Evolutionary conservation across 2,888 invertebrate genomes (phyloP).

Genomic region (Sarcophaga rosellei): DNA sequence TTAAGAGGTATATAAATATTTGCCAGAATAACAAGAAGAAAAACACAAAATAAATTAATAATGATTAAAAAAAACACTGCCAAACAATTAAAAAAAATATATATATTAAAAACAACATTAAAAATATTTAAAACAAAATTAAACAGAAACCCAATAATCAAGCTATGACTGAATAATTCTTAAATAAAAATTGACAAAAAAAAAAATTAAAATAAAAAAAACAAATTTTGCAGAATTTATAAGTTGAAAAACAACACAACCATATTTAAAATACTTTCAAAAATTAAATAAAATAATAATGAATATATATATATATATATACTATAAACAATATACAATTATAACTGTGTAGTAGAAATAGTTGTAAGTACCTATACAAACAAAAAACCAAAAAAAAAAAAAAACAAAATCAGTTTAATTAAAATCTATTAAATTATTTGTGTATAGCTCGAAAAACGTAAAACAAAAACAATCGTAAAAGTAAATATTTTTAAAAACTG

Average conservation of each 20-base stretch:
- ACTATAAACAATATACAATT: conserved; percentile 37
- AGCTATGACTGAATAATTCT: conserved; percentile 63
- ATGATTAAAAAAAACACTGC: conserved; percentile 73
- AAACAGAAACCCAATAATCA: conserved; percentile 44
- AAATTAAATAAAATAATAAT: conserved; percentile 31
- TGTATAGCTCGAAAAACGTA: neutral
- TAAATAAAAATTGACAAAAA: conserved; percentile 28
- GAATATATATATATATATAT: conserved; percentile 28
- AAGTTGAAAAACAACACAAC: conserved; percentile 18
- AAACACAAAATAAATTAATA: conserved; percentile 27
- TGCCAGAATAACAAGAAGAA: conserved; percentile 5
- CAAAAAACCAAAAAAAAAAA: conserved; percentile 1
- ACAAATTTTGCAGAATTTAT: conserved; percentile 17
- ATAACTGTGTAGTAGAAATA: conserved; percentile 64
- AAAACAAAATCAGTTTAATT: conserved; percentile 14
- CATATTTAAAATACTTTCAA: conserved; percentile 31
- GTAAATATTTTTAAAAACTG: neutral
- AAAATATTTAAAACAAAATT: conserved; percentile 24
- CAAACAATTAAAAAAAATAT: conserved; percentile 71
- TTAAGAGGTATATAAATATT: neutral
- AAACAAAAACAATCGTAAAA: neutral
- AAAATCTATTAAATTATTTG: neutral
- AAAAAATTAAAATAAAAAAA: conserved; percentile 23
- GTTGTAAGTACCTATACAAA: conserved; percentile 51
- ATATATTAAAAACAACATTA: conserved; percentile 24